phyloP scores from a whole-genome alignment of 2,888 invertebrate genomes.

The Drosophila monieri region DNA sequence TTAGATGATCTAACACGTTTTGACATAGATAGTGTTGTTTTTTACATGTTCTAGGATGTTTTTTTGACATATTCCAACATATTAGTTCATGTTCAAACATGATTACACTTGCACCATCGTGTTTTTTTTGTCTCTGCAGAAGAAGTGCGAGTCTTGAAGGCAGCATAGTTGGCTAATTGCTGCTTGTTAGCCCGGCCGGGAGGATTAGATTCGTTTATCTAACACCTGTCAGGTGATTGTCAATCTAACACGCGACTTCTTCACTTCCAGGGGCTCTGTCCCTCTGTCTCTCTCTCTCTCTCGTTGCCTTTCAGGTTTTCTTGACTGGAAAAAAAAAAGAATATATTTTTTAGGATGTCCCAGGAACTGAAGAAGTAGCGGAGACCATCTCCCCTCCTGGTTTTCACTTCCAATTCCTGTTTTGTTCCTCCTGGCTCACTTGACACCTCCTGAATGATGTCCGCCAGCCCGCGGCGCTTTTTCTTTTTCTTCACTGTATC shows the following conservation, averaged over 20 bases:
- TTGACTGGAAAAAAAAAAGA: too few species aligned
- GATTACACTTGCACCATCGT: too few species aligned
- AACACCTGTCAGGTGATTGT: slow-evolving; percentile 16
- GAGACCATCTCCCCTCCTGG: not conserved
- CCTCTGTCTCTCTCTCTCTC: too few species aligned
- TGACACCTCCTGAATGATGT: slow-evolving; percentile 26
- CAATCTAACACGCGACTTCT: slow-evolving; percentile 4
- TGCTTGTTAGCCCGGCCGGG: not conserved
- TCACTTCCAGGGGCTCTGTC: not conserved
- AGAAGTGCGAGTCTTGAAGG: too few species aligned
- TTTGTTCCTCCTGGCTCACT: slow-evolving; percentile 1
- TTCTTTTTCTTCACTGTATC: not conserved
- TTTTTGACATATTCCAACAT: too few species aligned
- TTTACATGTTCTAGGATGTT: too few species aligned
- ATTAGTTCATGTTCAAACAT: too few species aligned
- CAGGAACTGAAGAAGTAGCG: not conserved
- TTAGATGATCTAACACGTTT: too few species aligned
- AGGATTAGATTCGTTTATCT: slow-evolving; percentile 5
- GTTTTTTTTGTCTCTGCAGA: too few species aligned
- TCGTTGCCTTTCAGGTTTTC: too few species aligned
- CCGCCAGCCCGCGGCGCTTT: slow-evolving; percentile 1
- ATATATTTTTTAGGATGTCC: too few species aligned
- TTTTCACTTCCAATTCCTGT: not conserved
- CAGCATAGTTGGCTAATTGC: slow-evolving; percentile 10
- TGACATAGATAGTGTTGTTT: too few species aligned